These are phyloP conservation scores for Pachyuromys duprasi DNA, from an alignment of 2,797 vertebrate genomes.

Conservation along the genomic window DNA sequence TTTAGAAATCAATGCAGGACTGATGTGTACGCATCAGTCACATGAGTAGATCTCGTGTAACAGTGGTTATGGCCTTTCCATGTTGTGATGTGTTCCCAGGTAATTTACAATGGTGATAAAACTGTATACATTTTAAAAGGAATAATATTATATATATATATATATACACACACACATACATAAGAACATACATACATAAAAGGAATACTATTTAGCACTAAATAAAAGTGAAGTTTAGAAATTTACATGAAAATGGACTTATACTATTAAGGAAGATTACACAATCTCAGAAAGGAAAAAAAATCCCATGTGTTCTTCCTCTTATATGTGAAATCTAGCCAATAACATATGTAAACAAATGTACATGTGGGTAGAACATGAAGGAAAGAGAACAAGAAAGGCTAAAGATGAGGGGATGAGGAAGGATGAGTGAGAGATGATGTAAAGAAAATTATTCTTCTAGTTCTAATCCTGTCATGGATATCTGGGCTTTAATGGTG, in stretches of 20 bases:
- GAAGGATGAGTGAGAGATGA: not conserved
- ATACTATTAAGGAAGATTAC: not conserved
- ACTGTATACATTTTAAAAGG: not conserved
- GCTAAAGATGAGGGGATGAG: not conserved
- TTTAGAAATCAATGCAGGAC: not conserved
- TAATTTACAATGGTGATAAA: not conserved
- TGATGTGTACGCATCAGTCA: not conserved
- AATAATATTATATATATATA: not conserved
- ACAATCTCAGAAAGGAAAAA: not conserved
- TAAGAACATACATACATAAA: not conserved
- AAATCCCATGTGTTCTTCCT: not conserved
- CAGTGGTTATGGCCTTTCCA: not conserved
- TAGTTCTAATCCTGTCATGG: not conserved
- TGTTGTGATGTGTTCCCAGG: not conserved
- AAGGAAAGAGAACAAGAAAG: not conserved
- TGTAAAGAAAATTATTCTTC: not conserved
- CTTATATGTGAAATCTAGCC: not conserved
- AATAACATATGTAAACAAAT: not conserved
- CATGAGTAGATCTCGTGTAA: not conserved
- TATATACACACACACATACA: not conserved
- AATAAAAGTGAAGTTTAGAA: not conserved
- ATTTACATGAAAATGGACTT: not conserved
- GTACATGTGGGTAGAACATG: not conserved
- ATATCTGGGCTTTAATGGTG: not conserved
- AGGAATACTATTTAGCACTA: not conserved